phyloP scores from a whole-genome alignment of 2,113 vertebrate species.

The Dissostichus mawsoni region DNA sequence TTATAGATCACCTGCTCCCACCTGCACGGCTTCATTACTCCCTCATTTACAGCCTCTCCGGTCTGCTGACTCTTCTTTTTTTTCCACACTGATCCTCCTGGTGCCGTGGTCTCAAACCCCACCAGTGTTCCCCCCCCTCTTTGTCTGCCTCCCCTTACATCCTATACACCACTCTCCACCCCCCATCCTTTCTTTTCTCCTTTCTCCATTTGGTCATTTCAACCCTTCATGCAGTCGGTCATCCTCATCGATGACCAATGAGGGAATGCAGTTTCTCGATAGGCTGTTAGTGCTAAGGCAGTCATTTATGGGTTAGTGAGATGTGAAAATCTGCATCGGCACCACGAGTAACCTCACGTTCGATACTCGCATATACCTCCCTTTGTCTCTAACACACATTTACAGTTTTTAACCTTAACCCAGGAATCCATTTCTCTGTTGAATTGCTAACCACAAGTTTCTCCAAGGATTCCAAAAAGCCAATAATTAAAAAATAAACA shows the following conservation, averaged over 20 bases:
- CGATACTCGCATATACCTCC: conserved; percentile 1
- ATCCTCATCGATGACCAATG: conserved; percentile 57
- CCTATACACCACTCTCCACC: conserved; percentile 5
- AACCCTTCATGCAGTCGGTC: conserved; percentile 41
- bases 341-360: conserved; percentile 40
- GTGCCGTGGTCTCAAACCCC: conserved; percentile 45
- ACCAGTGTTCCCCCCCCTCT: conserved; percentile 39
- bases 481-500: neutral
- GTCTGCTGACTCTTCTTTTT: conserved; percentile 75
- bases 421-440: neutral
- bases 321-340: conserved; percentile 41
- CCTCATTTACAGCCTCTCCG: conserved; percentile 75
- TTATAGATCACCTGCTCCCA: conserved; percentile 80
- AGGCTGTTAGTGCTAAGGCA: conserved; percentile 78
- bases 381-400: neutral
- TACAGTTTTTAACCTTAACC: neutral
- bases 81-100: conserved; percentile 55
- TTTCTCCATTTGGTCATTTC: conserved; percentile 55
- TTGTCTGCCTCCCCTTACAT: conserved; percentile 46
- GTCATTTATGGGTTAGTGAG: conserved; percentile 78
- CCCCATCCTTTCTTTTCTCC: conserved; percentile 12
- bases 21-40: conserved; percentile 79
- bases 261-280: conserved; percentile 69
- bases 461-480: conserved; percentile 3
- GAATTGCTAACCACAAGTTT: neutral